Evolutionary conservation across 2,888 invertebrate genomes (phyloP).

Genomic region (Pandemis heparana): DNA sequence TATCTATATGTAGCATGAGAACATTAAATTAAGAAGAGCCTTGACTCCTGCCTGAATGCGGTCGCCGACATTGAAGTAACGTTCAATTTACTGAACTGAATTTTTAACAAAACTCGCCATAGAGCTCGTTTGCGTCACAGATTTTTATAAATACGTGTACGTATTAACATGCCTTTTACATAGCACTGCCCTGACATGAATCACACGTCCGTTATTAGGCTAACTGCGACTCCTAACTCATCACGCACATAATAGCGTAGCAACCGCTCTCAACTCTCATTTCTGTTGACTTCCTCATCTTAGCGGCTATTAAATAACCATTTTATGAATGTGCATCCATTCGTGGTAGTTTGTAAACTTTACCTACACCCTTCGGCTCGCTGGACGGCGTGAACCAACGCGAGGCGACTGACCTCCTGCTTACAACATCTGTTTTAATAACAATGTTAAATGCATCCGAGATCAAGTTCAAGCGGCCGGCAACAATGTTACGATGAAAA

Average conservation of each 20-base stretch:
- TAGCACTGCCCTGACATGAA: background rate
- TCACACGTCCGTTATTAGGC: conserved; percentile 9
- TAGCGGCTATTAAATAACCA: conserved; percentile 13
- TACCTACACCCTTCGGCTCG: background rate
- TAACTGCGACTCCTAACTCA: conserved; percentile 8
- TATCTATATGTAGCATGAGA: conserved; percentile 8
- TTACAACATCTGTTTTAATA: background rate
- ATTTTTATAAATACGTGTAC: background rate
- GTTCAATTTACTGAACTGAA: conserved; percentile 21
- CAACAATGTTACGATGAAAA: background rate
- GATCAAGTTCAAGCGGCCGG: background rate
- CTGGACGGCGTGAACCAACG: background rate
- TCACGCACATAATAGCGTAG: conserved; percentile 6
- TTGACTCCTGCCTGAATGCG: conserved; percentile 48
- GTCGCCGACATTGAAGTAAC: conserved; percentile 49
- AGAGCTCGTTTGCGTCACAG: conserved; percentile 8
- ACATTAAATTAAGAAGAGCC: conserved; percentile 44
- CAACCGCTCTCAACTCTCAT: background rate
- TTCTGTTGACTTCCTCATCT: background rate
- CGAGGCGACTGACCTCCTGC: background rate
- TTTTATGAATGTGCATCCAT: conserved; percentile 3
- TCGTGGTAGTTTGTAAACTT: background rate
- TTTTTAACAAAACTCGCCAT: background rate
- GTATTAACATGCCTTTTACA: background rate
- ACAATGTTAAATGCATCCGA: conserved; percentile 11